phyloP scores from a whole-genome alignment of 2,797 vertebrate genomes.

The Semotilus atromaculatus region DNA sequence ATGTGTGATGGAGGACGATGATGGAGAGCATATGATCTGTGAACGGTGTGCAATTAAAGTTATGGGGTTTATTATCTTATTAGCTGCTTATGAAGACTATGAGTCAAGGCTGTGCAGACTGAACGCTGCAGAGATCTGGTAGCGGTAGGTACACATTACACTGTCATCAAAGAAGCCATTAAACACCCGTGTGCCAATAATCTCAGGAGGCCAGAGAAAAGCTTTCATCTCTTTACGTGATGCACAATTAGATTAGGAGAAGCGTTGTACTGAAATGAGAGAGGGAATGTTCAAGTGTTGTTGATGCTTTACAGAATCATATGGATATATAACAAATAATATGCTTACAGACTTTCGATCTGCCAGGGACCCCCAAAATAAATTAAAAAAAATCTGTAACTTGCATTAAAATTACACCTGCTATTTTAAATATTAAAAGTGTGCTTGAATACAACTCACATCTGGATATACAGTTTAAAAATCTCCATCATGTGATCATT shows the following conservation, averaged over 20 bases:
- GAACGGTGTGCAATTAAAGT: conserved; percentile 24
- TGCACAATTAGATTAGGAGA: conserved; percentile 40
- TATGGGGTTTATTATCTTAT: conserved; percentile 38
- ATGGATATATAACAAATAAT: not conserved
- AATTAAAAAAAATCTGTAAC: not conserved
- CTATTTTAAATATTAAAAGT: not conserved
- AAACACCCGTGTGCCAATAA: conserved; percentile 24
- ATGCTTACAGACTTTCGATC: not conserved
- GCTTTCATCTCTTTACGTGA: conserved; percentile 35
- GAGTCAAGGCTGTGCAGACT: conserved; percentile 24
- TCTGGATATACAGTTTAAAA: not conserved
- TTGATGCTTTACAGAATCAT: conserved; percentile 5
- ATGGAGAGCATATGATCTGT: conserved; percentile 7
- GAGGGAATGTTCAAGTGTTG: not conserved
- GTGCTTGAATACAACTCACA: not conserved
- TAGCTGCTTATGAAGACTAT: conserved; percentile 29
- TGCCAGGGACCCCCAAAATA: not conserved
- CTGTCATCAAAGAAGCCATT: conserved; percentile 42
- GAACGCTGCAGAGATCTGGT: conserved; percentile 11
- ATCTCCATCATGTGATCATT: not conserved
- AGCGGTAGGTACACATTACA: conserved; percentile 24
- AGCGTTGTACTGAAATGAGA: conserved; percentile 3
- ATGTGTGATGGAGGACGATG: not conserved
- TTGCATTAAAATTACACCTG: not conserved
- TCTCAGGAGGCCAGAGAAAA: conserved; percentile 34